Evolutionary conservation across 1,140 invertebrate species (phyloP), one percentile per base, ranked within the genome.

Genomic region (Hypsibius dujardini): DNA sequence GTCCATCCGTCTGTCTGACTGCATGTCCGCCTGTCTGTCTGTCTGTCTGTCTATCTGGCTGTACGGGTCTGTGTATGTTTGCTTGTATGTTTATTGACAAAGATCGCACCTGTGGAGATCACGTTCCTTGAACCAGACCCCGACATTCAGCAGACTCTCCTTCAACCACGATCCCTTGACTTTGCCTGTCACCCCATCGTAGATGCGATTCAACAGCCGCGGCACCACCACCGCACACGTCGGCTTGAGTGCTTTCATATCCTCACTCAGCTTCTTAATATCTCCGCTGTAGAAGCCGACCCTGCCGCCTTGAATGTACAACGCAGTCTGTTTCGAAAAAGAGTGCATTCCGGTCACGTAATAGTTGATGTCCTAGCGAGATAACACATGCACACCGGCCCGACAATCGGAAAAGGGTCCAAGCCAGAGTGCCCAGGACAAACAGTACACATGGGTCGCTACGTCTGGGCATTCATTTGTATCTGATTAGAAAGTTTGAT

Each of bases 171-270:
- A 12, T 70, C 14, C 12, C 62, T 74, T 50, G 73, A 74, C 71
- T 70, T 69, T 62, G 70, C 72, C 71, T 71, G 45, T 47, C 70
- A 81, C 77, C 80, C 90, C 92, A 76, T 95, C 92, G 77, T 94
- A 93, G 67, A 98, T 87, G 70, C 93, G 85, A 82, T 98, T 97
- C 2, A 98, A 82, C 1, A 98, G 82, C 72, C 94, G 83, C 0
- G 95, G 95, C 70, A 98, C 94, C 15, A 92, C 90, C 47, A 92
- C 90, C 79, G 93, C 90, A 56, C 96, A 86, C 1, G 94, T 97
- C 0, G 95, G 95, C 77, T 87, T 88, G 15, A 98, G 81, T 28
- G 88, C 87, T 79, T 87, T 88, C 82, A 98, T 86, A 76, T 98
- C 95, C 72, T 97, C 92, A 7, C 88, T 85, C 71, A 98, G 79